Conservation (phyloP, 2,113 vertebrate genomes). For the Ochotona princeps region DNA sequence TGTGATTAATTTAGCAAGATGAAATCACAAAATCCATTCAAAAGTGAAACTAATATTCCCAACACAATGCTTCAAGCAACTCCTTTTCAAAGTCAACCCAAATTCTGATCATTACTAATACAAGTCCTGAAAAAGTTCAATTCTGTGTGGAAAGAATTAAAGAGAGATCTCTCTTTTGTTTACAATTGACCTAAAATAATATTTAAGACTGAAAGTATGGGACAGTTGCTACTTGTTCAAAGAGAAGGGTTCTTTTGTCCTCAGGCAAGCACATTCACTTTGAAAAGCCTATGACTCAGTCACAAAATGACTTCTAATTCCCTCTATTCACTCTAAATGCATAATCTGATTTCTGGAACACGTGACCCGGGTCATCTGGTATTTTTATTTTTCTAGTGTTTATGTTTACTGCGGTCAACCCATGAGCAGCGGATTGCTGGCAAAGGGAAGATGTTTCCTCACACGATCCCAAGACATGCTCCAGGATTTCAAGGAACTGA, state of each 20-base stretch:
- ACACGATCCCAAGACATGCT: background rate
- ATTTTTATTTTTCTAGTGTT: background rate
- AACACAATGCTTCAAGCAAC: conserved; percentile 28
- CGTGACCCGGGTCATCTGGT: background rate
- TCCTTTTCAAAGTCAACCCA: conserved; percentile 11
- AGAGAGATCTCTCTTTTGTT: background rate
- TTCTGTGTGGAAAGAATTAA: background rate
- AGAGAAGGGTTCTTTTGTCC: background rate
- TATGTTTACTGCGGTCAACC: background rate
- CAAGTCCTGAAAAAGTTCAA: background rate
- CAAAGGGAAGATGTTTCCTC: conserved; percentile 25
- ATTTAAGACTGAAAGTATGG: background rate
- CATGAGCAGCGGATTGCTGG: background rate
- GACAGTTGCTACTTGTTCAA: background rate
- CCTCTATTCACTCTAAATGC: background rate
- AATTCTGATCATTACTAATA: background rate
- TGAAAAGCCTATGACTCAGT: background rate
- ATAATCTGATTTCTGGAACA: conserved; percentile 15
- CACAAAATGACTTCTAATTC: background rate
- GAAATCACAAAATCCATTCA: conserved; percentile 39
- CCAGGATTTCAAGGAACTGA: conserved; percentile 36
- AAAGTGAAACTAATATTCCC: conserved; percentile 47
- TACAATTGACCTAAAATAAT: background rate
- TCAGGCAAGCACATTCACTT: background rate
- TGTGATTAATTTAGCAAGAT: conserved; percentile 26